Conservation (phyloP, 2,888 invertebrate genomes). For the Eupeodes latifasciatus region DNA sequence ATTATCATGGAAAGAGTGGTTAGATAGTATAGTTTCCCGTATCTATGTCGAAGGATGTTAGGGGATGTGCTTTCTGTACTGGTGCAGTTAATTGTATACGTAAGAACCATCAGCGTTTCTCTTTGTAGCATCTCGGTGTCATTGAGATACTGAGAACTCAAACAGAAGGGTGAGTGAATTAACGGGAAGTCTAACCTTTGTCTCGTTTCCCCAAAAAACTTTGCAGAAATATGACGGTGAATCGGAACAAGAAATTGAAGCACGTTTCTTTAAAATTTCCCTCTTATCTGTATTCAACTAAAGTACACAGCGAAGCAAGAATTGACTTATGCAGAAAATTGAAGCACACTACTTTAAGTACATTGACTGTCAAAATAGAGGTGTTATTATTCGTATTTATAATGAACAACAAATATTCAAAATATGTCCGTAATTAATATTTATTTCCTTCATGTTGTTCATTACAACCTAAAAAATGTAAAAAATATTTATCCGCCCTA, state of each 20-base stretch:
- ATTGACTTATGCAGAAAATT: conserved; percentile 52
- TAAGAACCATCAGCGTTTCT: conserved; percentile 49
- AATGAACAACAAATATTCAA: not conserved
- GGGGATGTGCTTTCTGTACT: conserved; percentile 33
- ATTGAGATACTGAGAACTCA: conserved; percentile 73
- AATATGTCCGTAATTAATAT: not conserved
- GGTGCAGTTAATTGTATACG: conserved; percentile 62
- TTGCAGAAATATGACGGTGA: conserved; percentile 50
- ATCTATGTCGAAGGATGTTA: conserved; percentile 44
- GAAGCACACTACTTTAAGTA: conserved; percentile 38
- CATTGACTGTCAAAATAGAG: conserved; percentile 47
- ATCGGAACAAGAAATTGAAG: conserved; percentile 67
- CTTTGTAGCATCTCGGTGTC: conserved; percentile 47
- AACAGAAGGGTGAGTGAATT: conserved; percentile 70
- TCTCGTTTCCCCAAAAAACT: conserved; percentile 61
- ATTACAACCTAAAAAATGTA: no score
- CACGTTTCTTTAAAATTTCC: conserved; percentile 72
- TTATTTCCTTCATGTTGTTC: not conserved
- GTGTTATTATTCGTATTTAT: conserved; percentile 62
- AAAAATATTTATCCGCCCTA: no score
- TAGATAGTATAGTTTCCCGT: conserved; percentile 38
- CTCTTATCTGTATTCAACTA: conserved; percentile 71
- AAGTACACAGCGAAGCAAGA: conserved; percentile 50
- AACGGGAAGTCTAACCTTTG: conserved; percentile 53
- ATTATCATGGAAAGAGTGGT: conserved; percentile 32